Percentiles rank a stretch among this genome's conserved stretches.
phyloP scores from a whole-genome alignment of 2,888 invertebrate genomes.

The Euphydryas editha region DNA sequence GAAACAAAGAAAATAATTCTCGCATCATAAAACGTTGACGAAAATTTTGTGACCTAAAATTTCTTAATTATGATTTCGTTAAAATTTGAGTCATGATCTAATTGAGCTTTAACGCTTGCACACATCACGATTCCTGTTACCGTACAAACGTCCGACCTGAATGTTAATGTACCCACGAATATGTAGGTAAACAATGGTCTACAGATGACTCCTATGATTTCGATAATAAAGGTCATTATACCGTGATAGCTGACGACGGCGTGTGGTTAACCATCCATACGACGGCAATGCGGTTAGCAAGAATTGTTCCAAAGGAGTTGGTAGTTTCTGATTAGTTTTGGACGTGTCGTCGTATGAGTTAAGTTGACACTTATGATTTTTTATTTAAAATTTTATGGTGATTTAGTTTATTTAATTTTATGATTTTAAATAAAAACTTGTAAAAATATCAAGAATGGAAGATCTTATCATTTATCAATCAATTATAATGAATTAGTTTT shows the following conservation, averaged over 20 bases:
- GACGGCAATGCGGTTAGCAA: constrained; percentile 34
- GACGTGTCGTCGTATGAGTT: constrained; percentile 14
- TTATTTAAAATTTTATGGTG: not conserved
- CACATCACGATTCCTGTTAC: constrained; percentile 57
- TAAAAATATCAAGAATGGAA: too few species aligned
- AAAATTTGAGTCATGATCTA: constrained; percentile 50
- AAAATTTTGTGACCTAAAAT: constrained; percentile 17
- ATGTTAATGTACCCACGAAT: constrained; percentile 55
- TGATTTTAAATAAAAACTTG: too few species aligned
- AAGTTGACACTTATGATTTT: constrained; percentile 3
- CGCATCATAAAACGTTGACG: constrained; percentile 17
- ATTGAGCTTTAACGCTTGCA: constrained; percentile 53
- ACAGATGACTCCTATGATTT: not conserved
- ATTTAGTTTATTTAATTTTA: too few species aligned
- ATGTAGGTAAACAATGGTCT: not conserved
- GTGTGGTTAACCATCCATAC: constrained; percentile 31
- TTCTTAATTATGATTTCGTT: constrained; percentile 26
- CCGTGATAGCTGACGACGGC: not conserved
- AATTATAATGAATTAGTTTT: too few species aligned
- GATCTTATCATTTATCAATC: too few species aligned
- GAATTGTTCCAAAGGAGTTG: constrained; percentile 25
- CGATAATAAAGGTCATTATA: constrained; percentile 25
- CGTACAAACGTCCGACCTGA: constrained; percentile 57
- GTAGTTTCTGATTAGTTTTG: constrained; percentile 16
- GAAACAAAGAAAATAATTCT: constrained; percentile 16